These are phyloP conservation scores for Arothron firmamentum DNA, from an alignment of 2,113 vertebrate genomes.

Conservation along the genomic window DNA sequence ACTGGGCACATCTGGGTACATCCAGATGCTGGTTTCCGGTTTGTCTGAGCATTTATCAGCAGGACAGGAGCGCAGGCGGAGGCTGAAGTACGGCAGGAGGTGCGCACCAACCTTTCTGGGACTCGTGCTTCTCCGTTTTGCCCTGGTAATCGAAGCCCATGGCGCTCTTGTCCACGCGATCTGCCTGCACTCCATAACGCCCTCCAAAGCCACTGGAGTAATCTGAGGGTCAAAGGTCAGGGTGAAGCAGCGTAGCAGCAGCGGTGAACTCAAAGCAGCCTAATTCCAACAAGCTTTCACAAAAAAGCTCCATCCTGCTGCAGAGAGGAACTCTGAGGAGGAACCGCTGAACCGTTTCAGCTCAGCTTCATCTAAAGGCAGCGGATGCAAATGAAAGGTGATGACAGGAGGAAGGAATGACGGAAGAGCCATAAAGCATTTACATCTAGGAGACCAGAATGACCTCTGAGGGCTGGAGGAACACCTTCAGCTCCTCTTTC, in stretches of 20 bases:
- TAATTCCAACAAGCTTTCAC: conserved; percentile 12
- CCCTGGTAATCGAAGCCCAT: conserved; percentile 94
- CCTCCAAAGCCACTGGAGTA: conserved; percentile 78
- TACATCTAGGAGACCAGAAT: conserved; percentile 4
- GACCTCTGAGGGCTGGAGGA: not conserved
- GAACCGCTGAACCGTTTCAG: not conserved
- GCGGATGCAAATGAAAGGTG: too few species aligned
- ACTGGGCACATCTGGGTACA: too few species aligned
- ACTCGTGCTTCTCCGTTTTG: conserved; percentile 90
- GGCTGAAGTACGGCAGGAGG: not conserved
- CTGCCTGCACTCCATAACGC: conserved; percentile 73
- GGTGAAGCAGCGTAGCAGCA: conserved; percentile 18
- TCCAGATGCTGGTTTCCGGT: too few species aligned
- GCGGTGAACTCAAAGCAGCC: conserved; percentile 11
- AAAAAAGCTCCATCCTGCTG: too few species aligned
- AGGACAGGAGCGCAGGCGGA: too few species aligned
- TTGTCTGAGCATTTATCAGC: too few species aligned
- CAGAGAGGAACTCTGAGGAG: not conserved
- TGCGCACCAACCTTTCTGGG: conserved; percentile 35
- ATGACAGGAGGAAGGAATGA: too few species aligned
- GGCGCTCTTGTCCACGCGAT: conserved; percentile 88
- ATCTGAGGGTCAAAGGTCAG: conserved; percentile 66
- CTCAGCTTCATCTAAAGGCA: conserved; percentile 1
- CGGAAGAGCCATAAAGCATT: not conserved
- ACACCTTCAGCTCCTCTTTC: too few species aligned